Conservation (phyloP, 2,888 invertebrate species). For the Cheilosia vernalis region DNA sequence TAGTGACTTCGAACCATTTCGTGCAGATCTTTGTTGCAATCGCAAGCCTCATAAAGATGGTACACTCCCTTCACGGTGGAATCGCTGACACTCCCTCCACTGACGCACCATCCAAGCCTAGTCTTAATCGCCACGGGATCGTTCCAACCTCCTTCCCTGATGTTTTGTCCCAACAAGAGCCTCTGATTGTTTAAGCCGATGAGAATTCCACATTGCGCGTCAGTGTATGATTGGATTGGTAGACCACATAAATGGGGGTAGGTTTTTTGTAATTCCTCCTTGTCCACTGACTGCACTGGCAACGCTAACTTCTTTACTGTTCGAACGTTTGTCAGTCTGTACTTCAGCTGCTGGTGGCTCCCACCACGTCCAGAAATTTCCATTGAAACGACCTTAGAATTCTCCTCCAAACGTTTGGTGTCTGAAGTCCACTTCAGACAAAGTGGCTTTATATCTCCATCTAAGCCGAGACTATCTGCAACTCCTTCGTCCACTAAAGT, state of each 20-base stretch:
- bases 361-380: neutral
- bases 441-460: neutral
- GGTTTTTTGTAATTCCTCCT: neutral
- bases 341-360: neutral
- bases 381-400: neutral
- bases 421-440: constrained; percentile 25
- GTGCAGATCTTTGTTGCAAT: constrained; percentile 7
- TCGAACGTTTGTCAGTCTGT: neutral
- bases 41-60: constrained; percentile 2
- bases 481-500: neutral
- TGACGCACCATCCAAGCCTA: constrained; percentile 14
- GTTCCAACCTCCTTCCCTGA: neutral
- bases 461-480: neutral
- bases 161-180: neutral
- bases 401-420: neutral
- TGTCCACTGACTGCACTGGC: constrained; percentile 3
- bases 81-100: neutral
- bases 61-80: neutral
- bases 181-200: constrained; percentile 11
- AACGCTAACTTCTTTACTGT: constrained; percentile 7
- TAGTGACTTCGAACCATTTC: neutral
- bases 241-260: neutral
- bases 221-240: neutral
- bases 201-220: neutral
- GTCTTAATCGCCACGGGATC: constrained; percentile 14